phyloP scores from a whole-genome alignment of 1,140 invertebrate genomes.

The Sitobion miscanthi region DNA sequence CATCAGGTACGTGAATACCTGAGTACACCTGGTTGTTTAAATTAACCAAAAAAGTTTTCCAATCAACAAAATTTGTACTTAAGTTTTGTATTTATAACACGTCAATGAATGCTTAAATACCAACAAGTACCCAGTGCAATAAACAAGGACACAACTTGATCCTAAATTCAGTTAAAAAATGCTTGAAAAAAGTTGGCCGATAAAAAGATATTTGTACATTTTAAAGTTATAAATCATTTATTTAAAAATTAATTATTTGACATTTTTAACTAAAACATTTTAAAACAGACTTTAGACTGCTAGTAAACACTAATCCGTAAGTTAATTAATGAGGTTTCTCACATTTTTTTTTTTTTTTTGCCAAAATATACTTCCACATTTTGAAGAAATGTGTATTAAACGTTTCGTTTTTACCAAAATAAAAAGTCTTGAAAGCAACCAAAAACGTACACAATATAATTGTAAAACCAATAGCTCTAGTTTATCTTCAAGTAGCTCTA shows the following conservation, averaged over 20 bases:
- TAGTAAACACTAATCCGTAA: background rate
- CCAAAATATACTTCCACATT: background rate
- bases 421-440: background rate
- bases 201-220: background rate
- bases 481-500: background rate
- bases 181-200: background rate
- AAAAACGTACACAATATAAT: background rate
- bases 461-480: background rate
- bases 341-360: background rate
- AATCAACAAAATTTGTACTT: background rate
- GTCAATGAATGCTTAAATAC: background rate
- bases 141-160: background rate
- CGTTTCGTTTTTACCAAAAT: background rate
- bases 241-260: background rate
- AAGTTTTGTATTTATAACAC: too few species aligned
- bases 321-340: background rate
- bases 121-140: background rate
- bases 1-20: background rate
- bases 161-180: background rate
- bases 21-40: background rate
- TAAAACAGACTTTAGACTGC: background rate
- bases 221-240: background rate
- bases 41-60: background rate
- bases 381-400: background rate
- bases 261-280: background rate